Conservation (phyloP, 2,888 invertebrate genomes). For the Tiliacea citrago region DNA sequence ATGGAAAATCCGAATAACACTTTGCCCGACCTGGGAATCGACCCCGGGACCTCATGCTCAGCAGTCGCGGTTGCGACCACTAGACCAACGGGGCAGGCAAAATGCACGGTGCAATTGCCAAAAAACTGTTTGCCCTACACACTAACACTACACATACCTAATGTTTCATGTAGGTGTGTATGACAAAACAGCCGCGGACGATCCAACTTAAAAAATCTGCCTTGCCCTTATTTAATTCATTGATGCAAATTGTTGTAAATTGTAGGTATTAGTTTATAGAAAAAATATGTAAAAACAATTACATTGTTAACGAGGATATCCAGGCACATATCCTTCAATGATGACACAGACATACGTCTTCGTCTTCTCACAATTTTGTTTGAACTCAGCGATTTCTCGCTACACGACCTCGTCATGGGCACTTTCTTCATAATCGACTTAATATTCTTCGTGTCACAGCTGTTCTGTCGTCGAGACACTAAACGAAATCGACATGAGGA, state of each 20-base stretch:
- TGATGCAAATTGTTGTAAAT: constrained; percentile 13
- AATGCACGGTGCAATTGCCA: no score
- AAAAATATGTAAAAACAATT: constrained; percentile 63
- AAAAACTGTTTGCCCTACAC: no score
- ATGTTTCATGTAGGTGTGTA: no score
- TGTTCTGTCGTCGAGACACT: constrained; percentile 69
- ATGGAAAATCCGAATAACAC: no score
- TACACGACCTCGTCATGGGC: constrained; percentile 57
- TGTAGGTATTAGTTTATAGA: not conserved
- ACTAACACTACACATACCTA: no score
- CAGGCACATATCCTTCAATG: constrained; percentile 89
- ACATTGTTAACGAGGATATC: constrained; percentile 90
- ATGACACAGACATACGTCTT: constrained; percentile 83
- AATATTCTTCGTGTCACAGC: constrained; percentile 49
- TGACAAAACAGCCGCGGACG: no score
- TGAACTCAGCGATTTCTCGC: constrained; percentile 64
- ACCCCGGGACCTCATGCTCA: no score
- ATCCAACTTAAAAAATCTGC: no score
- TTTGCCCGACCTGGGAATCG: no score
- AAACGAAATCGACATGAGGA: constrained; percentile 64
- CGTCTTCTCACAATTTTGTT: constrained; percentile 73
- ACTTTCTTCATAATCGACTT: constrained; percentile 63
- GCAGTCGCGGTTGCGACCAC: no score
- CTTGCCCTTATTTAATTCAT: no score
- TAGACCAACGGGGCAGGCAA: no score